Percentiles rank a stretch among this genome's conserved stretches.
phyloP scores from a whole-genome alignment of 2,797 vertebrate species.

The Enteromius treurensis region DNA sequence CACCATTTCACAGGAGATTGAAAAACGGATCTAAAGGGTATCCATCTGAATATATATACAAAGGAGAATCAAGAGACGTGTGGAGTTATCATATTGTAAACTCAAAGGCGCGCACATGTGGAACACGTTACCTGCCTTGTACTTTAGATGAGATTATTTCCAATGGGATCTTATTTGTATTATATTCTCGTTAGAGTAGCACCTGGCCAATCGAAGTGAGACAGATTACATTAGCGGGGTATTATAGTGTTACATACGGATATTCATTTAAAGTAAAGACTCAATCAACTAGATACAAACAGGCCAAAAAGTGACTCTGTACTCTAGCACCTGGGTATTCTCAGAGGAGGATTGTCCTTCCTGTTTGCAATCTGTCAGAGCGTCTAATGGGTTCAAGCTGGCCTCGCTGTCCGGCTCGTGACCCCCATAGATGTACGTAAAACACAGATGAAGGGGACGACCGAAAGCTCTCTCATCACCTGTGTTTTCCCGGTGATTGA shows the following conservation, averaged over 20 bases:
- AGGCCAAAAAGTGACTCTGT: constrained; percentile 37
- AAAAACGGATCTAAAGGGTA: constrained; percentile 6
- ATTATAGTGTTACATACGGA: constrained; percentile 32
- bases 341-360: constrained; percentile 34
- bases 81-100: constrained; percentile 23
- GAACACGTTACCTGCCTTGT: constrained; percentile 50
- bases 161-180: background rate
- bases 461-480: constrained; percentile 46
- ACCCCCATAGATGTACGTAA: constrained; percentile 49
- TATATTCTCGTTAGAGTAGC: background rate
- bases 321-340: constrained; percentile 36
- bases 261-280: constrained; percentile 46
- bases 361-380: constrained; percentile 54
- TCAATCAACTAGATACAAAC: constrained; percentile 35
- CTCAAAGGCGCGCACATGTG: constrained; percentile 38
- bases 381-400: constrained; percentile 50
- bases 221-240: constrained; percentile 27
- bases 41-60: constrained; percentile 1
- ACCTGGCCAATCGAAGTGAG: constrained; percentile 1
- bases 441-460: constrained; percentile 35
- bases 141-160: constrained; percentile 31
- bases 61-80: constrained; percentile 28
- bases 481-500: constrained; percentile 27
- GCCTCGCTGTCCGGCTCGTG: constrained; percentile 27
- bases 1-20: background rate